Conservation (phyloP, 2,797 vertebrate species). For the Diplodus puntazzo region DNA sequence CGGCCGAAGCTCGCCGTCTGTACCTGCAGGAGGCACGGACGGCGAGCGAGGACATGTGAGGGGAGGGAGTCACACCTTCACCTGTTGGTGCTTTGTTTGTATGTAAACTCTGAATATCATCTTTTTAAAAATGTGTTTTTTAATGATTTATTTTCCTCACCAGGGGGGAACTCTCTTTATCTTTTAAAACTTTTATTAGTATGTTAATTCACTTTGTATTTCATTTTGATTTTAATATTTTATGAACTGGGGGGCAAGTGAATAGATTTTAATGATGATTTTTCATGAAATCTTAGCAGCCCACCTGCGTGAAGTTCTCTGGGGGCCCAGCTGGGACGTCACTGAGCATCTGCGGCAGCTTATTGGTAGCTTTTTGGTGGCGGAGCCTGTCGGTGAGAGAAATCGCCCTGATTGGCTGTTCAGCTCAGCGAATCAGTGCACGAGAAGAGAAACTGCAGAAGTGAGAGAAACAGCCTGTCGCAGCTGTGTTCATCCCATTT, state of each 20-base stretch:
- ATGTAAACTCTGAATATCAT: neutral
- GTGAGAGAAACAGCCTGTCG: too few species aligned
- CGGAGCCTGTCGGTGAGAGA: too few species aligned
- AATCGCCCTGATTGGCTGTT: too few species aligned
- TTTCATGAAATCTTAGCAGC: too few species aligned
- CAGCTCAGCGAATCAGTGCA: too few species aligned
- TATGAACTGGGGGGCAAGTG: neutral
- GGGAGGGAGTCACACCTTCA: too few species aligned
- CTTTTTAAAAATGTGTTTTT: neutral
- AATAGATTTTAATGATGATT: neutral
- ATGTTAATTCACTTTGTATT: neutral
- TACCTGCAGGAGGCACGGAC: constrained; percentile 35
- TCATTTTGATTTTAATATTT: neutral
- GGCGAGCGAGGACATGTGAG: constrained; percentile 21
- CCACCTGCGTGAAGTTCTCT: too few species aligned
- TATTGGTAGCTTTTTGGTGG: too few species aligned
- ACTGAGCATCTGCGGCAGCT: too few species aligned
- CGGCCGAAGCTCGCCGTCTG: constrained; percentile 1
- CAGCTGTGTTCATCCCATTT: too few species aligned
- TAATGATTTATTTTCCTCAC: neutral
- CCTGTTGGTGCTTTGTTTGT: constrained; percentile 1
- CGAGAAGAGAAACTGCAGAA: too few species aligned
- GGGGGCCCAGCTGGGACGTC: too few species aligned
- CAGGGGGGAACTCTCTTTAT: neutral
- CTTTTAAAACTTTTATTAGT: neutral